Base-by-base conservation (phyloP, 2,888 invertebrate species). In the Coleophora flavipennella region DNA sequence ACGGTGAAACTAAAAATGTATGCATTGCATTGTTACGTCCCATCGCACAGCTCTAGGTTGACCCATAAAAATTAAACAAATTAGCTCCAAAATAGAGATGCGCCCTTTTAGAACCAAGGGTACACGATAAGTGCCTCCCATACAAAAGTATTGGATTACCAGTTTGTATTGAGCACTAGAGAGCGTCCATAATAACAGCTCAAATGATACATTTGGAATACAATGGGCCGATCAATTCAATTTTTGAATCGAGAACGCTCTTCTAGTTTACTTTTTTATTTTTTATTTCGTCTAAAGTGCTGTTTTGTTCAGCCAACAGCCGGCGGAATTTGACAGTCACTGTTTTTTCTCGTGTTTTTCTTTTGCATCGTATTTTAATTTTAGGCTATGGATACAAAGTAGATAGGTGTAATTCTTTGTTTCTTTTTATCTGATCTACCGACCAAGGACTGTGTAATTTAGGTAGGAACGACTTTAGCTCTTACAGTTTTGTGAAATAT, bases 201-300 rank as follows among this genome's bases (percentile, higher is more conserved):
- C 84, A 83, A 84, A 84, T 84, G 84, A 84, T 84, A 84, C 84
- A 83, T 84, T 84, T 79, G 70, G 81, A 83, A 84, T 81, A 84
- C 84, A 84, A 84, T 84, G 81, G 84, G 71, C 70, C 83, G 84
- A 84, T 84, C 84, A 83, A 84, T 84, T 83, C 83, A 81, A 84
- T 83, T 83, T 83, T 81, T 81, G 84, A 84, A 83, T 83, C 80
- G 83, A 83, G 81, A 80, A 80, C 80, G 81, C 78, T 84, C 80
- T 76, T 74, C 79, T 80, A 77, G 74, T 75, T 75, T 67, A 71
- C 64, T 69, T 67, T 75, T 77, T 71, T 58, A 51, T 48, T 51
- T 62, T 75, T 72, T 73, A 56, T 74, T 70, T 72, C 67, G 62
- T 71, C 79, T 80, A 83, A 81, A 84, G 84, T 84, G 84, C 81